Conservation (phyloP, 2,888 invertebrate genomes). For the Drosophila fulvimacula region DNA sequence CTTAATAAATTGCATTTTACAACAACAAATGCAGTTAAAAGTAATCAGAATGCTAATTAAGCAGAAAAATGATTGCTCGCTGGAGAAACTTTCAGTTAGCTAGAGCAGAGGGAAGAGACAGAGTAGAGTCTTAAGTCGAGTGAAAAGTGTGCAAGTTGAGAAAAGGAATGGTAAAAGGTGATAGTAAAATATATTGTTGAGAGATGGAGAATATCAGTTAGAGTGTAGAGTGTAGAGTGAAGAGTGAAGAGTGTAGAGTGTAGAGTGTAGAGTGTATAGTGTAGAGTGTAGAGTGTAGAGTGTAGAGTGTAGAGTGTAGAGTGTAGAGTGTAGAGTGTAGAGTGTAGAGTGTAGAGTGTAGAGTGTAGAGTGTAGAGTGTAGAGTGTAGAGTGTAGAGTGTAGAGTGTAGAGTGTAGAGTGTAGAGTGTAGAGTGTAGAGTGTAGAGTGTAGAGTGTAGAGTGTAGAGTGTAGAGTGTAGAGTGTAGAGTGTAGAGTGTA, state of each 20-base stretch:
- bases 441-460: not conserved
- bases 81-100: too few species aligned
- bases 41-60: not conserved
- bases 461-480: too few species aligned
- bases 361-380: too few species aligned
- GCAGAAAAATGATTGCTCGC: not conserved
- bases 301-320: too few species aligned
- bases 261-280: not conserved
- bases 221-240: not conserved
- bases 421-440: not conserved
- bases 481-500: not conserved
- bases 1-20: not conserved
- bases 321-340: too few species aligned
- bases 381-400: not conserved
- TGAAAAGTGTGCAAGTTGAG: not conserved
- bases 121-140: not conserved
- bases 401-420: too few species aligned
- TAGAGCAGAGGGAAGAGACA: not conserved
- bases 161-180: not conserved
- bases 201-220: not conserved
- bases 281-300: not conserved
- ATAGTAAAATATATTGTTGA: not conserved
- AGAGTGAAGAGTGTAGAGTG: too few species aligned
- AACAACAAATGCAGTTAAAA: not conserved
- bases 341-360: not conserved